Percentiles rank a stretch among this genome's conserved stretches.
These are phyloP conservation scores for Naja naja DNA, from an alignment of 2,113 vertebrate species.

Conservation along the genomic window DNA sequence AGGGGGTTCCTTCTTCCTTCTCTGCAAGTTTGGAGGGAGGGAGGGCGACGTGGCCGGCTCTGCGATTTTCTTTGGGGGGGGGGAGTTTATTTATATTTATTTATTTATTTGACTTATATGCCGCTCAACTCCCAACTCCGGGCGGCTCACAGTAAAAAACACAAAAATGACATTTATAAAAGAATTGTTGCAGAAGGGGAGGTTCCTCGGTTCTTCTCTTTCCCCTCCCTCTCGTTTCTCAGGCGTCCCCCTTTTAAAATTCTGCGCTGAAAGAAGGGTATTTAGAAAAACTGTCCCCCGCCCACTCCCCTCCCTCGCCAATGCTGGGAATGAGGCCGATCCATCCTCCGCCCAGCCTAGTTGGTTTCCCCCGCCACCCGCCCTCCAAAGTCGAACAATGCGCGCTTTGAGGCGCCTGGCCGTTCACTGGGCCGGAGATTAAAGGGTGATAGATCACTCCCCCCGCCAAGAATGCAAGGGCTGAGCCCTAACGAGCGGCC, in stretches of 20 bases:
- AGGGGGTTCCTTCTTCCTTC: neutral
- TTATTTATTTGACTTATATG: no score
- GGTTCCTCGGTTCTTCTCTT: neutral
- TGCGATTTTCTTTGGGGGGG: neutral
- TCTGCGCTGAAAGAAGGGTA: slow-evolving; percentile 18
- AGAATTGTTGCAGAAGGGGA: neutral
- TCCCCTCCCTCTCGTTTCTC: neutral
- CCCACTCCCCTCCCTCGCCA: neutral
- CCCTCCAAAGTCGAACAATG: slow-evolving; percentile 60
- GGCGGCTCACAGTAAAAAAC: no score
- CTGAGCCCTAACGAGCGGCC: neutral
- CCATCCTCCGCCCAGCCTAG: slow-evolving; percentile 48
- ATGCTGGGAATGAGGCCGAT: slow-evolving; percentile 53
- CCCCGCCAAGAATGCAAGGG: slow-evolving; percentile 46
- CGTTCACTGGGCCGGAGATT: slow-evolving; percentile 62
- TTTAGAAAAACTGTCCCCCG: slow-evolving; percentile 49
- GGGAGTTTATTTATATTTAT: no score
- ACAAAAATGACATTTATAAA: no score
- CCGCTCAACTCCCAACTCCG: no score
- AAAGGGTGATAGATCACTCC: slow-evolving; percentile 51
- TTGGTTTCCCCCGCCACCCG: slow-evolving; percentile 33
- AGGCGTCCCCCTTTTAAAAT: neutral
- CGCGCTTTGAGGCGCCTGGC: slow-evolving; percentile 66
- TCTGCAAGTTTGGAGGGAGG: neutral
- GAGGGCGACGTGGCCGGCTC: neutral